Evolutionary conservation across 2,888 invertebrate species (phyloP).

Genomic region (Sinodicranocentrus sp.): DNA sequence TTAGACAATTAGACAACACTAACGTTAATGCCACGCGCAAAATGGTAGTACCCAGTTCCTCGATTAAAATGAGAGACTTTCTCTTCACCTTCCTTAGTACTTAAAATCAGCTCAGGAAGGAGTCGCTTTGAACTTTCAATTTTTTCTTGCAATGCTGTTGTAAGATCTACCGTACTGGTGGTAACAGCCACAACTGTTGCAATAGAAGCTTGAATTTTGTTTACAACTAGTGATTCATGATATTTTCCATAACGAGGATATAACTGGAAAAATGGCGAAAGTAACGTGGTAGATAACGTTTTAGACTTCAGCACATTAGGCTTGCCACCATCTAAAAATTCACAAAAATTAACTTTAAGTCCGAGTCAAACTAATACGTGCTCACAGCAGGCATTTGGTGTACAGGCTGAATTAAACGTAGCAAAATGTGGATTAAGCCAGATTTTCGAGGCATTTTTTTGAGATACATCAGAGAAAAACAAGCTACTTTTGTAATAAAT

Average conservation of each 20-base stretch:
- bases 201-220: conserved; percentile 73
- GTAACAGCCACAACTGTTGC: conserved; percentile 60
- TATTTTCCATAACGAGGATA: conserved; percentile 74
- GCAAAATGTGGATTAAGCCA: no score
- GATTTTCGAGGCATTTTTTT: no score
- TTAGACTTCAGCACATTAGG: conserved; percentile 47
- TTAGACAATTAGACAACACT: conserved; percentile 35
- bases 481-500: no score
- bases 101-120: conserved; percentile 73
- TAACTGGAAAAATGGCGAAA: conserved; percentile 76
- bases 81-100: conserved; percentile 75
- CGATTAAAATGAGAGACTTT: conserved; percentile 73
- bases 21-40: conserved; percentile 74
- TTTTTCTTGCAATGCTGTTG: conserved; percentile 72
- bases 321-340: conserved; percentile 50
- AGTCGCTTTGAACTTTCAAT: conserved; percentile 74
- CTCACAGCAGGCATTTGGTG: no score
- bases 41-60: conserved; percentile 75
- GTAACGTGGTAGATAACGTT: conserved; percentile 26
- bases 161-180: conserved; percentile 48
- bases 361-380: no score
- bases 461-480: no score
- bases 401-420: no score
- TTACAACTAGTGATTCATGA: conserved; percentile 71
- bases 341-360: not conserved